Base-by-base conservation (phyloP, 2,797 vertebrate species). In the Macropus fuliginosus region DNA sequence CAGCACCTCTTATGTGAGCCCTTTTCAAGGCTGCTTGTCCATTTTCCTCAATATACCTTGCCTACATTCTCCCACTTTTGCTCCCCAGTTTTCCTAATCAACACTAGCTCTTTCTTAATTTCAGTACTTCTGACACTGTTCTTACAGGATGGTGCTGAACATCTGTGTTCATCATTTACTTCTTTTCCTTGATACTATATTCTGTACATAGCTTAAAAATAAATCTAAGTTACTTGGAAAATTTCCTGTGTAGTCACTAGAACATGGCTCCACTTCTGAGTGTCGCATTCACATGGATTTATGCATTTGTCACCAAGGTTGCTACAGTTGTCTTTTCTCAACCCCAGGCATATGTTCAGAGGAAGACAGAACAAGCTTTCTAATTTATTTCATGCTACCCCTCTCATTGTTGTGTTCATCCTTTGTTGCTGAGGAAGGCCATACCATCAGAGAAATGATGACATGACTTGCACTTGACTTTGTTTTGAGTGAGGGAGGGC, bases 361-460 rank as follows among this genome's bases (percentile, higher is more conserved):
- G 46, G 87, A 10, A 92, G 21, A 55, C 0, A 0, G 90, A 87
- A 28, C 62, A 21, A 0, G 0, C 62, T 91, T 93, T 66, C 95
- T 96, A 56, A 94, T 91, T 93, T 81, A 55, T 66, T 93, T 31
- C 13, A 1, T 54, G 89, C 57, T 56, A 21, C 81, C 95, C 54
- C 91, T 52, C 52, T 52, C 6, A 52, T 52, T 52, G 52, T 52
- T 52, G 52, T 9, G 52, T 52, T 52, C 52, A 0, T 52, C 52
- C 52, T 52, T 52, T 52, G 0, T 6, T 52, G 6, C 52, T 52
- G 5, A 52, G 52, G 52, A 52, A 52, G 52, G 5, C 52, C 52
- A 52, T 52, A 52, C 52, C 52, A 52, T 52, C 52, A 52, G 6
- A 52, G 52, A 52, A 52, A 52, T 52, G 52, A 52, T 52, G 52